Evolutionary conservation across 2,888 invertebrate genomes (phyloP).

Genomic region (Troilus luridus): DNA sequence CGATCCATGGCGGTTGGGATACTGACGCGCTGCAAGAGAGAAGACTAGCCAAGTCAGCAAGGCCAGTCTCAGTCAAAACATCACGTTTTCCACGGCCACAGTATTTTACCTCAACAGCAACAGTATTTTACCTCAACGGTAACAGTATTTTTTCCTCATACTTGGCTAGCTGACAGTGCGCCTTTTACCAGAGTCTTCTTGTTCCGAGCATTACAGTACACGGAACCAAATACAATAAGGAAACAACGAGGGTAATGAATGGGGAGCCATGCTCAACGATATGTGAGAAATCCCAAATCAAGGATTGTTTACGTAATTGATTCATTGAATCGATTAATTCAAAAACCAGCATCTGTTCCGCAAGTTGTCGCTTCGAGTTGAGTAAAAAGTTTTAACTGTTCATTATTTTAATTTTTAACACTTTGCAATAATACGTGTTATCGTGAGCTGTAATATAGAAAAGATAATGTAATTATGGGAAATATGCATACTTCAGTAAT

Average conservation of each 20-base stretch:
- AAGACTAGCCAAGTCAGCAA: slow-evolving; percentile 48
- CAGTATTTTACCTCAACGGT: slow-evolving; percentile 39
- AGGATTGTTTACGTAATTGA: too few species aligned
- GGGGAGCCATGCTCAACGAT: background rate
- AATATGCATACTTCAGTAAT: too few species aligned
- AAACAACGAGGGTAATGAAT: background rate
- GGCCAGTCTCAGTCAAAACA: slow-evolving; percentile 52
- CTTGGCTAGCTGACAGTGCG: slow-evolving; percentile 27
- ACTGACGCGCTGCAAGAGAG: background rate
- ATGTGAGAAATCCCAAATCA: background rate
- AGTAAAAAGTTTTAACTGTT: too few species aligned
- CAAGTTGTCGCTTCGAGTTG: too few species aligned
- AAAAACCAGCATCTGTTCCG: too few species aligned
- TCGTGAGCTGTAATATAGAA: too few species aligned
- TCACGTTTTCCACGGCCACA: slow-evolving; percentile 51
- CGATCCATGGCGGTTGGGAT: slow-evolving; percentile 48
- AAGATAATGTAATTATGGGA: too few species aligned
- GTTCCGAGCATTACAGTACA: background rate
- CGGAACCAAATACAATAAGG: background rate
- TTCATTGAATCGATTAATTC: too few species aligned
- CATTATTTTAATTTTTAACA: too few species aligned
- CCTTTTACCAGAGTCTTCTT: background rate
- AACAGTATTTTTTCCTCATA: slow-evolving; percentile 39
- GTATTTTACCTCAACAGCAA: slow-evolving; percentile 35
- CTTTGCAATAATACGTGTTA: too few species aligned